Evolutionary conservation across 1,140 invertebrate species (phyloP).

Genomic region (Drosophila parvula): DNA sequence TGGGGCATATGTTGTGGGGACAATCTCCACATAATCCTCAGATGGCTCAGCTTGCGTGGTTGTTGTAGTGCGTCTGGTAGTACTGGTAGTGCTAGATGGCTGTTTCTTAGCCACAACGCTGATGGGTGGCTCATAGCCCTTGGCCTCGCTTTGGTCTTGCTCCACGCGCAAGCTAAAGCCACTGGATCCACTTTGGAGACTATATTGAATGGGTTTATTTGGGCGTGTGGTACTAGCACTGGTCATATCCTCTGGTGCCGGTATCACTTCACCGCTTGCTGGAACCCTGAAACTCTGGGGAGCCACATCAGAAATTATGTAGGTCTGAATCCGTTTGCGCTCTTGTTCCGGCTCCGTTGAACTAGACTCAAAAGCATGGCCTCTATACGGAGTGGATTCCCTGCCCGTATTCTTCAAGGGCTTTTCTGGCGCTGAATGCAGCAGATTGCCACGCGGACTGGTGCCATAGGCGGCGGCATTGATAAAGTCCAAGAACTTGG

Average conservation of each 20-base stretch:
- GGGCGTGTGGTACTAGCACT: conserved; percentile 43
- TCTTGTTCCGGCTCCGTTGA: conserved; percentile 22
- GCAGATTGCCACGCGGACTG: conserved; percentile 49
- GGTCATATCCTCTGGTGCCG: conserved; percentile 23
- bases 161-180: conserved; percentile 65
- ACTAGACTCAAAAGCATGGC: conserved; percentile 17
- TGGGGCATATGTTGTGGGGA: conserved; percentile 82
- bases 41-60: conserved; percentile 8
- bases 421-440: conserved; percentile 34
- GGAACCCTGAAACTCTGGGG: conserved; percentile 76
- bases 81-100: conserved; percentile 20
- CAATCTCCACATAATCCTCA: conserved; percentile 55
- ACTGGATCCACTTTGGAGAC: conserved; percentile 59
- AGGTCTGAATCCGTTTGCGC: conserved; percentile 71
- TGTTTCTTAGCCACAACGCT: conserved; percentile 3
- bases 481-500: conserved; percentile 65
- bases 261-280: conserved; percentile 1
- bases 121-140: conserved; percentile 8
- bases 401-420: conserved; percentile 11
- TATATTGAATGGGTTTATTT: conserved; percentile 65
- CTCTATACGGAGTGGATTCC: conserved; percentile 16
- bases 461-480: conserved; percentile 67
- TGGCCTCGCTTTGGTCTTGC: conserved; percentile 17
- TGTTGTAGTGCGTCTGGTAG: conserved; percentile 17
- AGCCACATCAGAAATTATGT: conserved; percentile 70